Base-by-base conservation (phyloP, 1,140 invertebrate species). In the Leguminivora glycinivorella region DNA sequence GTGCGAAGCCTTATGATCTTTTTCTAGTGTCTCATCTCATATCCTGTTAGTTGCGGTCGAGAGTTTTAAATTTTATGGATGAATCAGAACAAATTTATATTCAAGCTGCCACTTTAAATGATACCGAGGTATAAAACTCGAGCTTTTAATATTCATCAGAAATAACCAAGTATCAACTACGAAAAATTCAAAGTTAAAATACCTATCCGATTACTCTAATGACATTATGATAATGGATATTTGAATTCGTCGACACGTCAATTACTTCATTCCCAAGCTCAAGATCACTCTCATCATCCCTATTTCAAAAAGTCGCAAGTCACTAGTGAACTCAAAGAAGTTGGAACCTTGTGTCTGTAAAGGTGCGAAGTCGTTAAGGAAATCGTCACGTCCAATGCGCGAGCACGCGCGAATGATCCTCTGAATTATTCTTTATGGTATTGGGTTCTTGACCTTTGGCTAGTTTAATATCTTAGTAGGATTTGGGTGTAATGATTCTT, bases 391-490 rank as follows among this genome's bases (percentile, higher is more conserved):
- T 29, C 6, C 25, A 14, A 31, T 63, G 58, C 58, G 12, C n/a
- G 6, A 31, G 25, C 58, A 63, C 58, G 58, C 26, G 25, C 58
- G 14, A 29, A 6, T 14, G 6, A 63, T 63, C 26, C 22, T 29
- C 19, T 29, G 14, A 26, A 58, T 26, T 29, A 58, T 58, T 31
- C 26, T 29, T 5, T 7, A 31, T 29, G 14, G 7, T 17, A 52
- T 34, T 31, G 22, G 58, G 25, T 63, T 14, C 58, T 63, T 63
- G 58, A 63, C 58, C 58, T 63, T 29, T 17, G 7, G 47, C 19
- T 10, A 52, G 17, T 19, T 19, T 52, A 43, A 22, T 22, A 9
- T 52, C 47, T 52, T 52, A n/a, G 19, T 52, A 43, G 40, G 3
- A 43, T 43, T 43, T 43, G 4, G 12, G 40, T n/a, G n/a, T n/a